phyloP scores from a whole-genome alignment of 2,888 invertebrate species.

The Megamerina dolium region DNA sequence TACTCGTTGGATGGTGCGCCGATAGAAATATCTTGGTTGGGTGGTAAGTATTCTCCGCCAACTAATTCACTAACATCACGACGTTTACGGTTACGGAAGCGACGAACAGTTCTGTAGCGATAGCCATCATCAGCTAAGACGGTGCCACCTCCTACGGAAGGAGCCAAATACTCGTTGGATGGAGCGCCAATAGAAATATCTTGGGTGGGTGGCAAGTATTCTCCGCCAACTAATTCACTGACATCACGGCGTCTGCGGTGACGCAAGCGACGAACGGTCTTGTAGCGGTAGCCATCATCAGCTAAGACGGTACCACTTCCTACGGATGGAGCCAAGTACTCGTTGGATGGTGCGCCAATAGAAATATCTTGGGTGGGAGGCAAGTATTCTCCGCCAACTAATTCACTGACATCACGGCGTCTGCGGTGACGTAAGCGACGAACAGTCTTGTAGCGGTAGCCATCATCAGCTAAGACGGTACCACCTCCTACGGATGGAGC shows the following conservation, averaged over 20 bases:
- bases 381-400: slow-evolving; percentile 28
- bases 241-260: slow-evolving; percentile 23
- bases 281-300: slow-evolving; percentile 24
- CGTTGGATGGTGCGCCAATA: slow-evolving; percentile 11
- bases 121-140: slow-evolving; percentile 19
- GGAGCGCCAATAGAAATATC: slow-evolving; percentile 10
- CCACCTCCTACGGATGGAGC: slow-evolving; percentile 5
- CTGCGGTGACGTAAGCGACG: slow-evolving; percentile 14
- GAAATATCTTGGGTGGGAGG: slow-evolving; percentile 12
- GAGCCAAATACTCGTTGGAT: slow-evolving; percentile 17
- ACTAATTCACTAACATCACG: slow-evolving; percentile 23
- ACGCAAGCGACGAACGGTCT: slow-evolving; percentile 20
- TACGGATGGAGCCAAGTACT: slow-evolving; percentile 16
- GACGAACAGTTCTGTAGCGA: slow-evolving; percentile 26
- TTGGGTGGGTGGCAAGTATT: slow-evolving; percentile 8
- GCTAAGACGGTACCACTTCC: slow-evolving; percentile 14
- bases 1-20: slow-evolving; percentile 11
- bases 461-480: slow-evolving; percentile 15
- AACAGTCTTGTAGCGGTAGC: slow-evolving; percentile 26
- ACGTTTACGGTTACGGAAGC: slow-evolving; percentile 11
- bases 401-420: slow-evolving; percentile 25
- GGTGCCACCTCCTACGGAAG: slow-evolving; percentile 9
- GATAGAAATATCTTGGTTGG: slow-evolving; percentile 21
- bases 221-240: slow-evolving; percentile 31
- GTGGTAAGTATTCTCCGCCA: slow-evolving; percentile 15